A percentile compares a stretch with the other conserved stretches of the same genome.
Evolutionary conservation across 2,888 invertebrate species (phyloP).

Genomic region (Mongoloraphidia duomilia): DNA sequence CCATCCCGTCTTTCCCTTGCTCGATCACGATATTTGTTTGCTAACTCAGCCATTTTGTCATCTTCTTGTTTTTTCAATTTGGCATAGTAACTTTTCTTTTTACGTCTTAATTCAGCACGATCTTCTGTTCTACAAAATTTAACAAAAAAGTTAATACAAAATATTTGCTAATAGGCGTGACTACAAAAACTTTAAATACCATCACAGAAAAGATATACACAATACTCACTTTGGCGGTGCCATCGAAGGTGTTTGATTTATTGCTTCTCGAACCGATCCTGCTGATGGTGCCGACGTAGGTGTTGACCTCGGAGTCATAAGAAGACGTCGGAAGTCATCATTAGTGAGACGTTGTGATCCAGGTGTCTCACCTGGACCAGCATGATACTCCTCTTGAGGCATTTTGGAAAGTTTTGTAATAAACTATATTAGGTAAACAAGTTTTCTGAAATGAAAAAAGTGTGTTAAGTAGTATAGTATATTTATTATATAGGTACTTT

Average conservation of each 20-base stretch:
- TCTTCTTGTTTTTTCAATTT: slow-evolving; percentile 89
- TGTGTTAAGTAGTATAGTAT: background rate
- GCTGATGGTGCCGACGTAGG: slow-evolving; percentile 40
- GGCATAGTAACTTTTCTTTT: slow-evolving; percentile 91
- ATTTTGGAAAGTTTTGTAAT: slow-evolving; percentile 23
- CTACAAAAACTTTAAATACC: background rate
- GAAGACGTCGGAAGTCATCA: slow-evolving; percentile 88
- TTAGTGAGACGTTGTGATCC: slow-evolving; percentile 78
- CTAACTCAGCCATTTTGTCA: slow-evolving; percentile 83
- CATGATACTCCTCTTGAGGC: slow-evolving; percentile 30
- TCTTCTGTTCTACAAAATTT: slow-evolving; percentile 36
- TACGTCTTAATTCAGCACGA: slow-evolving; percentile 71
- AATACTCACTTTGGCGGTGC: slow-evolving; percentile 20
- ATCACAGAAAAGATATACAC: background rate
- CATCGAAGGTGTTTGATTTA: slow-evolving; percentile 38
- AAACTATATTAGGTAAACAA: background rate
- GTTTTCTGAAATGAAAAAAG: background rate
- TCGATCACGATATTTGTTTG: slow-evolving; percentile 83
- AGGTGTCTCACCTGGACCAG: slow-evolving; percentile 41
- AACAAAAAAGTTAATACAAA: background rate
- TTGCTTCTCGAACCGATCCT: slow-evolving; percentile 54
- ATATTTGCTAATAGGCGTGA: background rate
- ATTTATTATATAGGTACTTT: background rate
- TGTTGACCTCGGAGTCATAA: slow-evolving; percentile 86
- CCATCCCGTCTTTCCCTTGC: slow-evolving; percentile 86